These are phyloP conservation scores for Rhingia rostrata DNA, from an alignment of 2,888 invertebrate species.

Conservation along the genomic window DNA sequence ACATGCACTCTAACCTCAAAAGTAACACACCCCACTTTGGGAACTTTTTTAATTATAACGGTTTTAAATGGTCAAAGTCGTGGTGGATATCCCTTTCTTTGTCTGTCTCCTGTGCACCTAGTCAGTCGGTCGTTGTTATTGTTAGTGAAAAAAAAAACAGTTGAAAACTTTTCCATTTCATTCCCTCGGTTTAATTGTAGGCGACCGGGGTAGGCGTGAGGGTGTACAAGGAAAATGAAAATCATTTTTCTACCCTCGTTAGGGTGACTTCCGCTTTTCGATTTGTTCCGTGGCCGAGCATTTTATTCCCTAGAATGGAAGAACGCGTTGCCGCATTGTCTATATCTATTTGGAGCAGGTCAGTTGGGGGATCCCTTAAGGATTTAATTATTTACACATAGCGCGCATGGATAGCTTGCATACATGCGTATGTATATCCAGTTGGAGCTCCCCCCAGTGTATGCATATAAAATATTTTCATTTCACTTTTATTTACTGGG, in stretches of 20 bases:
- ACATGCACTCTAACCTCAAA: neutral
- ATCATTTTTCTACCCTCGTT: constrained; percentile 58
- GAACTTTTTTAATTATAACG: constrained; percentile 72
- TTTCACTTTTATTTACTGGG: constrained; percentile 74
- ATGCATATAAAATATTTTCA: constrained; percentile 66
- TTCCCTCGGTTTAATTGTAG: constrained; percentile 37
- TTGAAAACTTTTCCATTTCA: constrained; percentile 59
- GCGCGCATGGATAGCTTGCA: constrained; percentile 56
- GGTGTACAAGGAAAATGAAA: neutral
- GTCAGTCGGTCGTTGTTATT: constrained; percentile 48
- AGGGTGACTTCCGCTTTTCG: constrained; percentile 70
- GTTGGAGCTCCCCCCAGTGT: constrained; percentile 4
- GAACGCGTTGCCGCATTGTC: constrained; percentile 35
- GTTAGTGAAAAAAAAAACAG: constrained; percentile 41
- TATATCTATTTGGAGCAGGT: constrained; percentile 68
- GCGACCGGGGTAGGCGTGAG: constrained; percentile 7
- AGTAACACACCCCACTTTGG: constrained; percentile 48
- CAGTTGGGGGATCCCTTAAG: constrained; percentile 65
- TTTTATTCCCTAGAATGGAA: constrained; percentile 30
- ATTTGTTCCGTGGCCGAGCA: constrained; percentile 29
- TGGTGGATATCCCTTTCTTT: constrained; percentile 43
- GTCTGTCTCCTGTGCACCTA: constrained; percentile 19
- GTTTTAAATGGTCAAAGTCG: constrained; percentile 68
- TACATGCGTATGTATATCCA: constrained; percentile 9
- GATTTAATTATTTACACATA: constrained; percentile 72